Base-by-base conservation (phyloP, 1,140 invertebrate genomes). In the Drosophila elegans region DNA sequence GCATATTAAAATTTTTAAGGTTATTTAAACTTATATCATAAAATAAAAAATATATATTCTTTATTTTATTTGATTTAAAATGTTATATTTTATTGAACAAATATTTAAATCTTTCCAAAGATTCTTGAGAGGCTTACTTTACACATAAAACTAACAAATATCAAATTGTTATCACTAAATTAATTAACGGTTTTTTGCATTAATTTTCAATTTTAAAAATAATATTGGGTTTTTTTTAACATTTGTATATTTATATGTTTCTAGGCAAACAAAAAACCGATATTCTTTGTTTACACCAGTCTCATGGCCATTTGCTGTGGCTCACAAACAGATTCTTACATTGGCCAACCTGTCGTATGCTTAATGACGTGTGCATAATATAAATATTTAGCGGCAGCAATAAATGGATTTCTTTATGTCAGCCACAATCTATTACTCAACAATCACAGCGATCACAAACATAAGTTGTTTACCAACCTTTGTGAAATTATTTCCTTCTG, bases 291-390 rank as follows among this genome's bases (percentile, higher is more conserved):
- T 63, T 63, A 60, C 60, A 63, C 38, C 59, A 34, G 42, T 34
- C 38, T 34, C 60, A 60, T 11, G 55, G 55, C 38, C 60, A 25
- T 34, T 62, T 25, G 60, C 16, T 38, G 36, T 63, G 55, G 38
- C 13, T 42, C 60, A 60, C 54, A 63, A 42, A 54, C 61, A 53
- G 46, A 66, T 66, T 66, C 60, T 68, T 68, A 45, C 61, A 68
- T 68, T 29, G 64, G 64, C 61, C 64, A 68, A 68, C 64, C 64
- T 68, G 64, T 68, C 64, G 61, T 68, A 68, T 68, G 46, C 64
- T 68, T 68, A 68, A 68, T 53, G 64, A 68, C 60, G 64, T 68
- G 64, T 66, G 61, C 48, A 52, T 67, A 68, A 53, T 66, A 66
- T 48, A 68, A 68, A 60, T 66, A 68, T 53, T 52, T 68, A 53